A percentile compares a stretch with the other conserved stretches of the same genome.
These are phyloP conservation scores for Drosophila micromelanica DNA, from an alignment of 1,140 invertebrate species.

Conservation along the genomic window DNA sequence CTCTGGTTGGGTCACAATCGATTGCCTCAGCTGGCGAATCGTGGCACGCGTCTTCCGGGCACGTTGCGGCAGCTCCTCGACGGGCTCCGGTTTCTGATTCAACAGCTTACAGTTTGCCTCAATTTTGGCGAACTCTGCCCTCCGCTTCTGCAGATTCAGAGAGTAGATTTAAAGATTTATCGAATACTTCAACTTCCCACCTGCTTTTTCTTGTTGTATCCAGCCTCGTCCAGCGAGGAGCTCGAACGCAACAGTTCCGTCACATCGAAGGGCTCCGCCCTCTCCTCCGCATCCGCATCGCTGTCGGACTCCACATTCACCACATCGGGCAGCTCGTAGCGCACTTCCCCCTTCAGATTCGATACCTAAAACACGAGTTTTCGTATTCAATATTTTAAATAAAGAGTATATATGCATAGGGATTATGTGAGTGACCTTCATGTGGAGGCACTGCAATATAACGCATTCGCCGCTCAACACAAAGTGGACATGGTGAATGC, in stretches of 20 bases:
- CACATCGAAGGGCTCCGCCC: constrained; percentile 26
- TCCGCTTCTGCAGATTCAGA: constrained; percentile 45
- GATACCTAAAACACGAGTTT: not conserved
- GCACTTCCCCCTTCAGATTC: constrained; percentile 8
- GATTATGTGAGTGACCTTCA: constrained; percentile 41
- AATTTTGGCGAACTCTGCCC: constrained; percentile 45
- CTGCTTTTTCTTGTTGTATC: constrained; percentile 39
- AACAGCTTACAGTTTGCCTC: constrained; percentile 19
- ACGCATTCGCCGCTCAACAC: constrained; percentile 79
- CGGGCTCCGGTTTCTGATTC: not conserved
- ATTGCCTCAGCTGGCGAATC: too few relatives aligned
- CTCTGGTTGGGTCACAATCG: fast-evolving
- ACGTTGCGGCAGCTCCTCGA: not conserved
- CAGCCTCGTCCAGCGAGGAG: constrained; percentile 23
- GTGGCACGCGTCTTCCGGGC: too few relatives aligned
- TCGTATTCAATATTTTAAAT: too few relatives aligned
- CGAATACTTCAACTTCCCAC: too few relatives aligned
- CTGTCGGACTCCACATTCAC: not conserved
- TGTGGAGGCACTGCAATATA: constrained; percentile 70
- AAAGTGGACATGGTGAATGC: constrained; percentile 59
- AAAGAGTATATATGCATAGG: too few relatives aligned
- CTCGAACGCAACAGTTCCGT: constrained; percentile 32
- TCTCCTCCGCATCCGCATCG: constrained; percentile 12
- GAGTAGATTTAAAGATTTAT: too few relatives aligned
- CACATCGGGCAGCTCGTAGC: constrained; percentile 20